Evolutionary conservation across 2,888 invertebrate genomes (phyloP).

Genomic region (Bugula neritina): DNA sequence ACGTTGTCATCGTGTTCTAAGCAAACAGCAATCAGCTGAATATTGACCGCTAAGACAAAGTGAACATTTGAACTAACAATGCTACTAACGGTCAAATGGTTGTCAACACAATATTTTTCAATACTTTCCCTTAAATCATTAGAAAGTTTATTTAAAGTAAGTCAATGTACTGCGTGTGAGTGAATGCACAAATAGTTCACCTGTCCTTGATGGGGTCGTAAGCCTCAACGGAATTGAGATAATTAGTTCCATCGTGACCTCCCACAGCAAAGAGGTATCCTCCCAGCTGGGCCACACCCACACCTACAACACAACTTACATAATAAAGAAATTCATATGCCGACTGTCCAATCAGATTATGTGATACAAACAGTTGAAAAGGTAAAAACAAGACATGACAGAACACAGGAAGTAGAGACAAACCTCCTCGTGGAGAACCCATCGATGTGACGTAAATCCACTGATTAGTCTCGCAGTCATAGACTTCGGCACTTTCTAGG

Average conservation of each 20-base stretch:
- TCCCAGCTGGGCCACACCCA: slow-evolving; percentile 52
- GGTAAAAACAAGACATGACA: no score
- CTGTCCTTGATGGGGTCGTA: slow-evolving; percentile 54
- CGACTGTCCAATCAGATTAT: no score
- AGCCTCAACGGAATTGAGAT: slow-evolving; percentile 56
- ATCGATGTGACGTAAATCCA: slow-evolving; percentile 51
- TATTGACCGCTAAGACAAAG: neutral
- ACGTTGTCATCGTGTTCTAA: no score
- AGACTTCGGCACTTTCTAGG: slow-evolving; percentile 54
- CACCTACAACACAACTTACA: slow-evolving; percentile 29
- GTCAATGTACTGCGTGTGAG: no score
- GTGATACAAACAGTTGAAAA: no score
- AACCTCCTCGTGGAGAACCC: slow-evolving; percentile 51
- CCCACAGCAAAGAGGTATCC: slow-evolving; percentile 55
- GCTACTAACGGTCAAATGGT: no score
- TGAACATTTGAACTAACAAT: neutral
- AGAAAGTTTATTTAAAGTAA: no score
- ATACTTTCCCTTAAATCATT: no score
- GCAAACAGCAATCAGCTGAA: neutral
- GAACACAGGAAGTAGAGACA: no score
- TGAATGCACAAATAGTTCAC: no score
- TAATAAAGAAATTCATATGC: no score
- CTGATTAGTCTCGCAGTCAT: slow-evolving; percentile 45
- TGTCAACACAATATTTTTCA: no score
- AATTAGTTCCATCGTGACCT: slow-evolving; percentile 56